Evolutionary conservation across 2,888 invertebrate genomes (phyloP).

Genomic region (Baronia brevicornis): DNA sequence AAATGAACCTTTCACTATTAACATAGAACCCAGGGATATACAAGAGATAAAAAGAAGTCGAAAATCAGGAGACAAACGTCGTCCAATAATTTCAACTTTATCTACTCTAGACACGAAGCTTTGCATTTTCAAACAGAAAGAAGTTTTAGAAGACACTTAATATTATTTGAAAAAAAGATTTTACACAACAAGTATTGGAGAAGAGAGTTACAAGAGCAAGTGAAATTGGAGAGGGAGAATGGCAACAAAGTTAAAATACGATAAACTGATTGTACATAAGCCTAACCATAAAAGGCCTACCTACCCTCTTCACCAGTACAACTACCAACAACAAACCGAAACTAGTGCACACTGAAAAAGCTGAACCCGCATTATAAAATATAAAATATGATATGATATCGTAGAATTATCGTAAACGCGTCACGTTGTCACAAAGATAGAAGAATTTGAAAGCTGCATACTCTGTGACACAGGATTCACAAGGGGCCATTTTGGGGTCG

Average conservation of each 20-base stretch:
- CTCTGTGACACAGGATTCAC: too few relatives aligned
- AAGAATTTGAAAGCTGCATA: too few relatives aligned
- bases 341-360: too few relatives aligned
- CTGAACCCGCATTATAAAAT: too few relatives aligned
- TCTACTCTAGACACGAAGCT: conserved; percentile 14
- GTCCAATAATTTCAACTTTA: conserved; percentile 12
- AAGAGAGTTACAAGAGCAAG: conserved; percentile 19
- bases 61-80: conserved; percentile 8
- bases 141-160: conserved; percentile 8
- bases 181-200: conserved; percentile 20
- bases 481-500: too few relatives aligned
- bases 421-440: too few relatives aligned
- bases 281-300: too few relatives aligned
- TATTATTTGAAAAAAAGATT: conserved; percentile 19
- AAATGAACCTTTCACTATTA: conserved; percentile 5
- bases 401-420: too few relatives aligned
- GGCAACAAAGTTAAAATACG: conserved; percentile 22
- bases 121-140: conserved; percentile 15
- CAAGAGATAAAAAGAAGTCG: conserved; percentile 19
- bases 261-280: conserved; percentile 18
- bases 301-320: too few relatives aligned
- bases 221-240: conserved; percentile 18
- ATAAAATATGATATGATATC: too few relatives aligned
- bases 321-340: too few relatives aligned
- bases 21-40: conserved; percentile 14